A percentile compares a stretch with the other conserved stretches of the same genome.
phyloP scores from a whole-genome alignment of 2,888 invertebrate species.

The Sphaeridia pumilis region DNA sequence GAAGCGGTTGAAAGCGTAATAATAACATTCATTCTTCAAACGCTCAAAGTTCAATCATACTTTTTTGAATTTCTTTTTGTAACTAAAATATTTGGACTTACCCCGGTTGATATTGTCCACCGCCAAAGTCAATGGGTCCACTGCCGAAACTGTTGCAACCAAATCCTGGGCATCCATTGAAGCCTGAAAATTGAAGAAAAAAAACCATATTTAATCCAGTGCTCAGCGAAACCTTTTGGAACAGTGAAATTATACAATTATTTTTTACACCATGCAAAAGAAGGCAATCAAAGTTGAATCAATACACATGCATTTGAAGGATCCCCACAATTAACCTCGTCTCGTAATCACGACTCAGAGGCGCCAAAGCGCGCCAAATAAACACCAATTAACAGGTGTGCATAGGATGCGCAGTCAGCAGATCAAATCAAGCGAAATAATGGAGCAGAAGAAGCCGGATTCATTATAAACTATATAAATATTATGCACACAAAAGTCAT shows the following conservation, averaged over 20 bases:
- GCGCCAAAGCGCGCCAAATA: too few species aligned
- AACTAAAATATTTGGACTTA: too few species aligned
- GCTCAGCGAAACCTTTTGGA: not conserved
- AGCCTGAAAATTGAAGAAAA: conserved; percentile 14
- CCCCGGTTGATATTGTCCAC: not conserved
- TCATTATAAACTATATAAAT: too few species aligned
- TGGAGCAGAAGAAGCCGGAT: too few species aligned
- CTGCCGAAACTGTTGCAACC: conserved; percentile 19
- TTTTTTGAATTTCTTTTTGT: not conserved
- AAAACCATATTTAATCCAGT: not conserved
- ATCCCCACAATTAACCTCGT: too few species aligned
- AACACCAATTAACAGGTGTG: too few species aligned
- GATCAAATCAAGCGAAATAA: not conserved
- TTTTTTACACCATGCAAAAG: not conserved
- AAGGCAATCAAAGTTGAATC: too few species aligned
- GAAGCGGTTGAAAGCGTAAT: not conserved
- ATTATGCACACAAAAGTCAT: too few species aligned
- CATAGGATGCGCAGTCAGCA: not conserved
- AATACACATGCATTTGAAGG: not conserved
- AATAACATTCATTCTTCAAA: too few species aligned
- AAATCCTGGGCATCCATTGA: conserved; percentile 29
- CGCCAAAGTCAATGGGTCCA: not conserved
- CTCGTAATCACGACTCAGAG: too few species aligned
- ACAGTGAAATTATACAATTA: too few species aligned
- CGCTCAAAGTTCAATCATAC: too few species aligned